Evolutionary conservation across 1,140 invertebrate genomes (phyloP).

Genomic region (Ips typographus): DNA sequence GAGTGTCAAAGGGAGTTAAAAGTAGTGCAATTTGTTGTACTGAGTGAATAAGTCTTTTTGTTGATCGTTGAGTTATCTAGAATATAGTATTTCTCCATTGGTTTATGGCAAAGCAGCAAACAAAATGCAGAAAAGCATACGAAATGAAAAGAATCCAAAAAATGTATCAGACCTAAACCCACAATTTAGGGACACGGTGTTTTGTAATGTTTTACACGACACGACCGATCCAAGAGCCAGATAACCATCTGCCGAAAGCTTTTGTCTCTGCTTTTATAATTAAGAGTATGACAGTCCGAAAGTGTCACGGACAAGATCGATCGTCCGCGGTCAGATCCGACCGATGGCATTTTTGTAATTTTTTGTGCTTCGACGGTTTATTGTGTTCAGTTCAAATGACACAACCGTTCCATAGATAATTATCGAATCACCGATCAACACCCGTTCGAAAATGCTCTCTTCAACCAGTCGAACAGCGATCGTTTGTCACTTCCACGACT

Average conservation of each 20-base stretch:
- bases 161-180: constrained; percentile 14
- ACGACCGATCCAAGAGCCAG: constrained; percentile 10
- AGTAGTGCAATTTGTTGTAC: no score
- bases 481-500: constrained; percentile 8
- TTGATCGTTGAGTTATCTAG: no score
- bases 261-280: constrained; percentile 31
- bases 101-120: no score
- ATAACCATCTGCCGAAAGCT: constrained; percentile 28
- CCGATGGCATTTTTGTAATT: constrained; percentile 29
- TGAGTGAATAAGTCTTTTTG: no score
- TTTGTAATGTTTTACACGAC: constrained; percentile 31
- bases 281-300: constrained; percentile 34
- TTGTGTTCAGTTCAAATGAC: background rate
- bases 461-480: background rate
- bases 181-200: constrained; percentile 21
- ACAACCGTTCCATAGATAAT: background rate
- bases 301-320: constrained; percentile 32
- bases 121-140: background rate
- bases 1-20: no score
- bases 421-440: background rate
- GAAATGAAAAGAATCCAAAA: constrained; percentile 13
- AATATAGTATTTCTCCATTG: no score
- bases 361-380: constrained; percentile 26
- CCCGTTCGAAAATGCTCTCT: no score
- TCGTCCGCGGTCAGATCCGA: constrained; percentile 19